Evolutionary conservation across 2,797 vertebrate species (phyloP), one percentile per base, ranked within the genome.

Genomic region (Gymnothorax reevesii): DNA sequence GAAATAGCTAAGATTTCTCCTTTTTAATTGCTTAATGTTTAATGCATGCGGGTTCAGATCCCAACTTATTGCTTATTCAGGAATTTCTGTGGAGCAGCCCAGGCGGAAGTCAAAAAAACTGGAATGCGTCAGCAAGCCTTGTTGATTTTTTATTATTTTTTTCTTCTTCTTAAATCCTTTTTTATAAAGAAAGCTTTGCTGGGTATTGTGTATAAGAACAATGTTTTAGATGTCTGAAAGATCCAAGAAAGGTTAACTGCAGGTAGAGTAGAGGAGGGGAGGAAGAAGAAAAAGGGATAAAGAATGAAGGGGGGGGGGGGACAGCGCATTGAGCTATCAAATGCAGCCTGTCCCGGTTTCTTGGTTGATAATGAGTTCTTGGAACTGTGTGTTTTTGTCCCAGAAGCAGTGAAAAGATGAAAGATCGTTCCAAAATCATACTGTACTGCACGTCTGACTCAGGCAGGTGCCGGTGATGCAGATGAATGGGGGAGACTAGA

Each of bases 391-490:
- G 93, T 93, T 92, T 86, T 90, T 91, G 84, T 90, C 92, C 88
- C 91, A 93, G 93, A 93, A 94, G 94, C 92, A 94, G 91, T 92
- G 90, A 88, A 88, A 92, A 98, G 97, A 98, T 98, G 95, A 98
- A 98, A 98, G 93, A 94, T 94, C 93, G 94, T 96, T 94, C 93
- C 92, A 91, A 94, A 94, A 95, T 95, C 96, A 92, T 93, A 92
- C 93, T 92, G 88, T 92, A 89, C 94, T 96, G 95, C 96, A 95
- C 95, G 96, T 96, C 94, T 89, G 93, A 97, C 95, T 97, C 95
- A 96, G 96, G 97, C 97, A 97, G 97, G 97, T 98, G 97, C 98
- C 97, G 97, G 97, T 98, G 98, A 98, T 98, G 97, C 96, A 99
- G 97, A 98, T 98, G 96, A 97, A 97, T 96, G 91, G 87, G 94